phyloP scores from a whole-genome alignment of 1,140 invertebrate genomes.

The Arion vulgaris region DNA sequence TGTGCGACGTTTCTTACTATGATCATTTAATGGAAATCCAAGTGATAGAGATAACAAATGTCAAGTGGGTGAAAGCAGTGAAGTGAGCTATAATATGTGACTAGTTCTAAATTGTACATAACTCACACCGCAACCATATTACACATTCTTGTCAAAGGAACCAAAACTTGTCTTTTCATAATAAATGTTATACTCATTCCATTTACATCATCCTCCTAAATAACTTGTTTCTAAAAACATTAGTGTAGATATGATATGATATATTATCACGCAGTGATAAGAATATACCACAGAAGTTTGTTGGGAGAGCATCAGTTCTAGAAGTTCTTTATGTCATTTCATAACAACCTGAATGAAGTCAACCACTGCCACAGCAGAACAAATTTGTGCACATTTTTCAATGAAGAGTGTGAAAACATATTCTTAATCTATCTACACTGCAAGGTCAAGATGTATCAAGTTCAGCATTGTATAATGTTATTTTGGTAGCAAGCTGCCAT shows the following conservation, averaged over 20 bases:
- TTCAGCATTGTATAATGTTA: neutral
- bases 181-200: neutral
- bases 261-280: neutral
- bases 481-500: constrained; percentile 9
- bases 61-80: too few species aligned
- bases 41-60: too few species aligned
- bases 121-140: neutral
- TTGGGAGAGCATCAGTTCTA: neutral
- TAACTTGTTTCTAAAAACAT: too few species aligned
- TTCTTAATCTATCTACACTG: neutral
- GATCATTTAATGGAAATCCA: too few species aligned
- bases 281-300: neutral
- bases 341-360: neutral
- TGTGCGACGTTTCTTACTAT: too few species aligned
- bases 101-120: neutral
- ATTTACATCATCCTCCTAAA: neutral
- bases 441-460: neutral
- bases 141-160: neutral
- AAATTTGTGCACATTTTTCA: constrained; percentile 29
- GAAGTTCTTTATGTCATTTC: neutral
- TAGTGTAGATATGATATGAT: neutral
- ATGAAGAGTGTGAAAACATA: constrained; percentile 22
- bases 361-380: neutral
- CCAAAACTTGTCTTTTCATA: too few species aligned
- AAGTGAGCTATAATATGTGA: neutral